A percentile compares a stretch with the other conserved stretches of the same genome.
phyloP scores from a whole-genome alignment of 2,888 invertebrate species.

The Matsumyia berberina region DNA sequence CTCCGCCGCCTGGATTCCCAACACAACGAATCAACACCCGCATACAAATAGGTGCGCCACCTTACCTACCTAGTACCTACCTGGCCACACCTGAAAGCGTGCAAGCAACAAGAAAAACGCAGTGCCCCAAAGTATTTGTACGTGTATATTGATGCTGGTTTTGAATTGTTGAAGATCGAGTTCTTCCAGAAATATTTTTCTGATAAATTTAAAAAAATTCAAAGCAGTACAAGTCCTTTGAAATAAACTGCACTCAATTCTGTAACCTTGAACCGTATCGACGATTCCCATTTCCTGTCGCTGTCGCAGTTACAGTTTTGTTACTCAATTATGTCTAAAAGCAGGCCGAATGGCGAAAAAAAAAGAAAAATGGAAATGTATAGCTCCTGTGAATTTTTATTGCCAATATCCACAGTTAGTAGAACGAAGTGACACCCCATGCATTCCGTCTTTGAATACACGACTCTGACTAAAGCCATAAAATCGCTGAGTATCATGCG shows the following conservation, averaged over 20 bases:
- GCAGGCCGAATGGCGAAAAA: neutral
- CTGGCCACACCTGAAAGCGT: too few species aligned
- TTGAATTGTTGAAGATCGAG: too few species aligned
- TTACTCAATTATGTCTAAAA: neutral
- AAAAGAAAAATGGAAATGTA: neutral
- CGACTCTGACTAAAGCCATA: slow-evolving; percentile 7
- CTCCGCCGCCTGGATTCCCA: too few species aligned
- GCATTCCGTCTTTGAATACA: slow-evolving; percentile 1
- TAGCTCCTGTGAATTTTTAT: neutral
- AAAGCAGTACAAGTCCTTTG: too few species aligned
- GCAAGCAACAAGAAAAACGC: too few species aligned
- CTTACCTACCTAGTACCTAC: too few species aligned
- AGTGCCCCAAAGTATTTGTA: too few species aligned
- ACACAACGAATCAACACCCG: too few species aligned
- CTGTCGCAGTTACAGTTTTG: neutral
- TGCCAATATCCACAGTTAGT: neutral
- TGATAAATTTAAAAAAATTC: too few species aligned
- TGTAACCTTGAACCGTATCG: neutral
- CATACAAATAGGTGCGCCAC: too few species aligned
- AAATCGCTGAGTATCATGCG: slow-evolving; percentile 2
- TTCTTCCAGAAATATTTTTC: too few species aligned
- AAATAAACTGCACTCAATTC: neutral
- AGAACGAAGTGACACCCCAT: neutral
- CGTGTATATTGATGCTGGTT: too few species aligned
- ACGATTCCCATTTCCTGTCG: neutral